Percentiles rank a stretch among this genome's conserved stretches.
These are phyloP conservation scores for Drosophila littoralis DNA, from an alignment of 1,140 invertebrate genomes.

Conservation along the genomic window DNA sequence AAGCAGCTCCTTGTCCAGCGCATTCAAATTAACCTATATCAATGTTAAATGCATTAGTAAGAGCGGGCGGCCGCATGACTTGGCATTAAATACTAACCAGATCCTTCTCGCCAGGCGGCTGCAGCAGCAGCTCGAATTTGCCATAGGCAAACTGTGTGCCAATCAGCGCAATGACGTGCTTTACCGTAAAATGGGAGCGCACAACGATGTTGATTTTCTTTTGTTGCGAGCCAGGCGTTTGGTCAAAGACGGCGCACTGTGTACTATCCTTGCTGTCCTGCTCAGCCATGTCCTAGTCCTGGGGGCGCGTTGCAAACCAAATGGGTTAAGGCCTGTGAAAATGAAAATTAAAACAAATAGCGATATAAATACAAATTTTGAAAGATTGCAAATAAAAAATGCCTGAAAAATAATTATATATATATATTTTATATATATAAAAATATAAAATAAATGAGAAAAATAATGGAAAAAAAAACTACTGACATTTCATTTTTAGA, in stretches of 20 bases:
- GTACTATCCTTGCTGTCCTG: constrained; percentile 78
- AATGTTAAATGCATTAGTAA: not conserved
- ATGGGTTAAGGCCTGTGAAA: constrained; percentile 28
- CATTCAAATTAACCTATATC: constrained; percentile 71
- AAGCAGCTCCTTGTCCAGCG: constrained; percentile 48
- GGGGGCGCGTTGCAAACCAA: constrained; percentile 46
- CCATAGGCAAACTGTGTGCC: constrained; percentile 85
- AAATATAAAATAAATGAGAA: constrained; percentile 2
- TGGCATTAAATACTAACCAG: constrained; percentile 45
- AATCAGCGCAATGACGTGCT: constrained; percentile 85
- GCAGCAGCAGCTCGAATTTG: constrained; percentile 85
- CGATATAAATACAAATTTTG: constrained; percentile 19
- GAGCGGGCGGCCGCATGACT: not conserved
- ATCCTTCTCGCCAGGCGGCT: constrained; percentile 68
- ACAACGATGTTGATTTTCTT: constrained; percentile 85
- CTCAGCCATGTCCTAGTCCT: constrained; percentile 54
- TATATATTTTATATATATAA: not conserved
- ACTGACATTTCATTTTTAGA: constrained; percentile 27
- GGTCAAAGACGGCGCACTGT: constrained; percentile 86
- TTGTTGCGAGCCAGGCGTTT: constrained; percentile 84
- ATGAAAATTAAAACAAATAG: not conserved
- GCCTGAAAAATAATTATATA: not conserved
- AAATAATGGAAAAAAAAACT: constrained; percentile 8
- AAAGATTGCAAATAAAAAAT: constrained; percentile 5
- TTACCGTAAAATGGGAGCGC: constrained; percentile 85